Conservation (phyloP, 2,888 invertebrate genomes). For the Sphaerophoria taeniata region DNA sequence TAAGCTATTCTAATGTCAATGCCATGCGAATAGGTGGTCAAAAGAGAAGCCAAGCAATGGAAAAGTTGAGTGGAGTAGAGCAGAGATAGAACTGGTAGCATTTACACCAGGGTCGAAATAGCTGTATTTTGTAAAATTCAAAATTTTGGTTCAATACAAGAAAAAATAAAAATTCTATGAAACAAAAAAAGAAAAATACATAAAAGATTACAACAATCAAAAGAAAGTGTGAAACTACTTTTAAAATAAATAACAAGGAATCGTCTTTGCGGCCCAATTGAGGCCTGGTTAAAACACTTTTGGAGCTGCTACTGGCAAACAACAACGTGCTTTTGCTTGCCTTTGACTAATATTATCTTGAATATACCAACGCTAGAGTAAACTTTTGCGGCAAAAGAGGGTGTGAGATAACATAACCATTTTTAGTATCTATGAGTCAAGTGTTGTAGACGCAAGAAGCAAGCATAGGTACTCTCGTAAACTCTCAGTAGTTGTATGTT, state of each 20-base stretch:
- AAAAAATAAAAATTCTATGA: too few species aligned
- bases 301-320: constrained; percentile 33
- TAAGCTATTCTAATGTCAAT: constrained; percentile 82
- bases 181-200: too few species aligned
- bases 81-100: constrained; percentile 27
- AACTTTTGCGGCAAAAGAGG: constrained; percentile 1
- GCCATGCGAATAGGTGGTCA: constrained; percentile 77
- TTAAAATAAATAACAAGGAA: too few species aligned
- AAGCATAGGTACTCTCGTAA: too few species aligned
- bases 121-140: background rate
- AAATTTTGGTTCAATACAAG: too few species aligned
- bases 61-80: constrained; percentile 5
- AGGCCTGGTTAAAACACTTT: too few species aligned
- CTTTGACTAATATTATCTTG: constrained; percentile 36
- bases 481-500: constrained; percentile 1
- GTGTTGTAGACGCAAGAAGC: constrained; percentile 14
- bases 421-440: constrained; percentile 53
- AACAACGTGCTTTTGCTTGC: constrained; percentile 65
- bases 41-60: constrained; percentile 57
- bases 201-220: too few species aligned
- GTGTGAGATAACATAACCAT: constrained; percentile 21
- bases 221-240: too few species aligned
- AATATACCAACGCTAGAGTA: background rate
- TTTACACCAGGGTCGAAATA: constrained; percentile 11
- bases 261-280: too few species aligned